Conservation (phyloP, 2,113 vertebrate genomes). For the Alethe diademata region DNA sequence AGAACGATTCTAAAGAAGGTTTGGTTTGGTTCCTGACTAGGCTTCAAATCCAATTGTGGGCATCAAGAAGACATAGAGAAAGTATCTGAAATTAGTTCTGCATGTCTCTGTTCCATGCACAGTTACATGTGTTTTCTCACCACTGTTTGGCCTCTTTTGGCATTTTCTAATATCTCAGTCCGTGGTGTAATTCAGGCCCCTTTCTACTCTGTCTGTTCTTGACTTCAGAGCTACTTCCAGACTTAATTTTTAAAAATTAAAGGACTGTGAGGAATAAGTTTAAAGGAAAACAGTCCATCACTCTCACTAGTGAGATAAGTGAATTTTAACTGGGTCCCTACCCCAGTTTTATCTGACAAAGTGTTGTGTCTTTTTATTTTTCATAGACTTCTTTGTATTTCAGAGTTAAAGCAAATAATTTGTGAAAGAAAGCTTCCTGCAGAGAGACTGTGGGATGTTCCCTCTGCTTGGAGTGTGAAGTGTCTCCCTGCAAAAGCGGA, state of each 20-base stretch:
- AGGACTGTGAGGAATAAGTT: background rate
- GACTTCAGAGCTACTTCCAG: background rate
- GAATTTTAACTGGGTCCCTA: background rate
- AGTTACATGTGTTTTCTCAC: background rate
- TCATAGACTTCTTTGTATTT: background rate
- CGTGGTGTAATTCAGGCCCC: background rate
- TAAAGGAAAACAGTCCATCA: background rate
- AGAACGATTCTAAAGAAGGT: background rate
- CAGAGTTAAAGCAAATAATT: slow-evolving; percentile 9
- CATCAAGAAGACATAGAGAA: background rate
- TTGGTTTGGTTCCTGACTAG: background rate
- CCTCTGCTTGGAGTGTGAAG: slow-evolving; percentile 19
- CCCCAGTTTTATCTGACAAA: background rate
- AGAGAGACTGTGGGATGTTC: slow-evolving; percentile 28
- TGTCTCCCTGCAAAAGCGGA: slow-evolving; percentile 5
- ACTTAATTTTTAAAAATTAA: background rate
- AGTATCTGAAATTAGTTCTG: background rate
- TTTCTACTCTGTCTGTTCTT: background rate
- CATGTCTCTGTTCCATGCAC: background rate
- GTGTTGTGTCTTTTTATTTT: slow-evolving; percentile 13
- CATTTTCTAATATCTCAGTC: background rate
- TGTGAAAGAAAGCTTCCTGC: slow-evolving; percentile 39
- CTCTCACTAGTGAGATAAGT: background rate
- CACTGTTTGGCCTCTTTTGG: background rate
- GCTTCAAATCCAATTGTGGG: background rate